Base-by-base conservation (phyloP, 2,797 vertebrate genomes). In the Intellagama lesueurii region DNA sequence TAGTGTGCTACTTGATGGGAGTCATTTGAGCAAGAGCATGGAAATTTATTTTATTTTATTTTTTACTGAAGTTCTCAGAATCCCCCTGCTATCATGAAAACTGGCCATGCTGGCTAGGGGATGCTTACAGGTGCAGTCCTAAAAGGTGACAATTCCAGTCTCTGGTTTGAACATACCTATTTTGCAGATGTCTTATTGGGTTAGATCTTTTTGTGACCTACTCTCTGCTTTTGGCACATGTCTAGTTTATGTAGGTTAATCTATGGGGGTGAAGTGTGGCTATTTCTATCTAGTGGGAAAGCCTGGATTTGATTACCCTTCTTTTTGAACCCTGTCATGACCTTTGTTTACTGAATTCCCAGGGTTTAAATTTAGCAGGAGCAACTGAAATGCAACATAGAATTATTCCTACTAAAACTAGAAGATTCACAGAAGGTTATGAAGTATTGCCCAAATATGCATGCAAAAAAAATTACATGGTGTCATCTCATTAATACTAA, bases 371-470 rank as follows among this genome's bases (percentile, higher is more conserved):
- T 75, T n/a, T 47, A 82, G 69, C 69, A 88, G 79, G 86, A 60
- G 52, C 69, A 24, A 73, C 0, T 28, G 49, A 52, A 75, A 82
- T 66, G 69, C 8, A 32, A 88, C 24, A 40, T 73, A 78, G 87
- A 81, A 82, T 92, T 93, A 88, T 52, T 83, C 86, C 30, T 75
- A 70, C 88, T 92, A 85, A 92, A 88, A 92, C 75, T 73, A 52
- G 64, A 89, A 92, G 52, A 75, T 87, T 93, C 89, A 91, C 87
- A 91, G 90, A 92, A 30, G 44, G 56, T 81, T 88, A 81, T 91
- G 85, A 95, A 94, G 24, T 70, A 83, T 79, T 95, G 89, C 88
- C 0, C 2, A 93, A 95, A 88, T 95, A 92, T 91, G 92, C 91
- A 90, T n/a, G 83, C 89, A 91, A 90, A 94, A 94, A 81, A 91